Evolutionary conservation across 2,113 vertebrate genomes (phyloP).

Genomic region (Chaetops frenatus): DNA sequence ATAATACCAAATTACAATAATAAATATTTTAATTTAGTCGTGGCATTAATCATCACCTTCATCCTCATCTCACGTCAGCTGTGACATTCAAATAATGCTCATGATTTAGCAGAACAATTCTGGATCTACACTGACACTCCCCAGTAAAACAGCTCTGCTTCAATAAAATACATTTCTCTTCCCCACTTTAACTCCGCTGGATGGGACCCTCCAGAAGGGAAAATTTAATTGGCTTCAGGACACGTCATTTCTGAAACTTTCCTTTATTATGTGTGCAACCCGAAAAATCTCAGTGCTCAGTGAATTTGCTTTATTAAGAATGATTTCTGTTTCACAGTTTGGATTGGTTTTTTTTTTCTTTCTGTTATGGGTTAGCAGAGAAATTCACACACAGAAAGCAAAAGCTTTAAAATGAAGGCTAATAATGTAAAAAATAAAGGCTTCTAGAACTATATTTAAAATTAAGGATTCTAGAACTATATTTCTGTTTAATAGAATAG

Average conservation of each 20-base stretch:
- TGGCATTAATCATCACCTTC: conserved; percentile 57
- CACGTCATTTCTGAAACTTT: neutral
- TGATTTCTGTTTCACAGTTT: neutral
- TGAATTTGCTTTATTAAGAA: neutral
- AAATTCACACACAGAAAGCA: neutral
- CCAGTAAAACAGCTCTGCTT: neutral
- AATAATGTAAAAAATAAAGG: neutral
- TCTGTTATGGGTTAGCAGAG: neutral
- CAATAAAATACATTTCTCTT: neutral
- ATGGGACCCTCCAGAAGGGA: neutral
- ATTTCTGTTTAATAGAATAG: neutral
- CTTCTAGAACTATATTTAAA: neutral
- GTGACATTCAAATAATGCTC: conserved; percentile 50
- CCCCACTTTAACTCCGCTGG: neutral
- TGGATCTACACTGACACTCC: neutral
- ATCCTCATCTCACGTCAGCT: conserved; percentile 19
- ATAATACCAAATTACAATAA: conserved; percentile 33
- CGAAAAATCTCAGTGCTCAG: neutral
- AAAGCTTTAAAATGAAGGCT: neutral
- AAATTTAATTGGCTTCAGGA: neutral
- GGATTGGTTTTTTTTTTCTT: neutral
- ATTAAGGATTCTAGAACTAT: neutral
- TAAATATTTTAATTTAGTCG: conserved; percentile 53
- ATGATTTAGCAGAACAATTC: conserved; percentile 10
- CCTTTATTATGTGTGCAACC: neutral